These are phyloP conservation scores for Onthophagus taurus DNA, from an alignment of 1,140 invertebrate species.

Conservation along the genomic window DNA sequence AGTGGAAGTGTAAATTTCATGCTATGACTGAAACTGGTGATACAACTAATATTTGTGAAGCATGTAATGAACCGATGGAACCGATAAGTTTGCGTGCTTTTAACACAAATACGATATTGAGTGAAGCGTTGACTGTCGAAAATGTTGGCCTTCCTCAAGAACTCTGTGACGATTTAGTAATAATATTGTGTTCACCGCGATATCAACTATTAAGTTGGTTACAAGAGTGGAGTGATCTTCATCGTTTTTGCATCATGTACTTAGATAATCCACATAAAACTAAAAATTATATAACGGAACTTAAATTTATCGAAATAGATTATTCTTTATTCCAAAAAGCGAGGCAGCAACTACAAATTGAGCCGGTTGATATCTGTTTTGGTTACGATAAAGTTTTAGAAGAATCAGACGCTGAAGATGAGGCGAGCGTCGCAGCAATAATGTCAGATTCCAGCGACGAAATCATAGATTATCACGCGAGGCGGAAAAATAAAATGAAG, in stretches of 20 bases:
- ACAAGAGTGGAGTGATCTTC: constrained; percentile 48
- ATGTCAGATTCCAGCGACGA: constrained; percentile 2
- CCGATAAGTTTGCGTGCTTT: constrained; percentile 27
- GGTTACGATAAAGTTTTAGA: constrained; percentile 45
- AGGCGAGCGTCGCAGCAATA: constrained; percentile 11
- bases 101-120: constrained; percentile 30
- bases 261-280: constrained; percentile 48
- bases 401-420: constrained; percentile 27
- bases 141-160: constrained; percentile 48
- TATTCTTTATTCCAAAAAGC: constrained; percentile 52
- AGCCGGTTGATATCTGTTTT: constrained; percentile 47
- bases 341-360: too few relatives aligned
- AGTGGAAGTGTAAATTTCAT: constrained; percentile 35
- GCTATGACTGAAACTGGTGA: constrained; percentile 25
- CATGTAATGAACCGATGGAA: constrained; percentile 30
- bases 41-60: constrained; percentile 28
- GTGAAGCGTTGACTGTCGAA: constrained; percentile 32
- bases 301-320: constrained; percentile 56
- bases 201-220: constrained; percentile 55
- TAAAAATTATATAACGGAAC: constrained; percentile 48
- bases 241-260: constrained; percentile 48
- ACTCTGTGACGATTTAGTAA: constrained; percentile 50
- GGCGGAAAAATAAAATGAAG: constrained; percentile 7
- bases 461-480: constrained; percentile 2
- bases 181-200: constrained; percentile 49